These are phyloP conservation scores for Pseudomyrmex concolor DNA, from an alignment of 1,140 invertebrate genomes.

Conservation along the genomic window DNA sequence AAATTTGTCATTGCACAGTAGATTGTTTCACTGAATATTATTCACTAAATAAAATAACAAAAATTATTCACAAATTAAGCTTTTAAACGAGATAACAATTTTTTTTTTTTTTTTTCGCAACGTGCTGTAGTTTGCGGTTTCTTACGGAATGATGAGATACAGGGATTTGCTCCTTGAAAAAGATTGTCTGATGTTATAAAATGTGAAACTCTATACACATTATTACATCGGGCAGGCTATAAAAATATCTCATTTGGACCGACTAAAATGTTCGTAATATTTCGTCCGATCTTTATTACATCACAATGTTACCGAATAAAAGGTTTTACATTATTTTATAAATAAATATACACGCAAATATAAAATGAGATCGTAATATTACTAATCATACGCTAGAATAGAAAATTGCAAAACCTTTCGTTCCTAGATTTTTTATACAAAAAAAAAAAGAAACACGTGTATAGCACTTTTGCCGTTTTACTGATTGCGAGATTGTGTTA, in stretches of 20 bases:
- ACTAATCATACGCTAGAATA: not conserved
- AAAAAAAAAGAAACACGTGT: not conserved
- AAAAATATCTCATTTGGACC: not conserved
- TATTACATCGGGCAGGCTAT: not conserved
- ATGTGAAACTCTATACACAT: not conserved
- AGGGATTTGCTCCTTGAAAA: not conserved
- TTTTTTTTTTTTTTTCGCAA: too few relatives aligned
- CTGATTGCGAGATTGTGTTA: not conserved
- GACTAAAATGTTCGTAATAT: constrained; percentile 1
- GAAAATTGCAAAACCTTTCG: not conserved
- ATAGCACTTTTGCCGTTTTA: not conserved
- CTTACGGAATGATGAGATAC: not conserved
- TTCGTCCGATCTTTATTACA: not conserved
- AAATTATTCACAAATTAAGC: too few relatives aligned
- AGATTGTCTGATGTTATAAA: constrained; percentile 4
- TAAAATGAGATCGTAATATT: not conserved
- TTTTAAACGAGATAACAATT: too few relatives aligned
- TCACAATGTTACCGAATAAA: not conserved
- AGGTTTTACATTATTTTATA: too few relatives aligned
- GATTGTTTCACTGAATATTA: too few relatives aligned
- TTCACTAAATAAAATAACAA: too few relatives aligned
- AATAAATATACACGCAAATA: too few relatives aligned
- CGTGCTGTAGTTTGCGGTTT: not conserved
- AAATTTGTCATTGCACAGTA: too few relatives aligned
- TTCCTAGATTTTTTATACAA: not conserved